phyloP scores from a whole-genome alignment of 2,113 vertebrate genomes.

The Hassar affinis region DNA sequence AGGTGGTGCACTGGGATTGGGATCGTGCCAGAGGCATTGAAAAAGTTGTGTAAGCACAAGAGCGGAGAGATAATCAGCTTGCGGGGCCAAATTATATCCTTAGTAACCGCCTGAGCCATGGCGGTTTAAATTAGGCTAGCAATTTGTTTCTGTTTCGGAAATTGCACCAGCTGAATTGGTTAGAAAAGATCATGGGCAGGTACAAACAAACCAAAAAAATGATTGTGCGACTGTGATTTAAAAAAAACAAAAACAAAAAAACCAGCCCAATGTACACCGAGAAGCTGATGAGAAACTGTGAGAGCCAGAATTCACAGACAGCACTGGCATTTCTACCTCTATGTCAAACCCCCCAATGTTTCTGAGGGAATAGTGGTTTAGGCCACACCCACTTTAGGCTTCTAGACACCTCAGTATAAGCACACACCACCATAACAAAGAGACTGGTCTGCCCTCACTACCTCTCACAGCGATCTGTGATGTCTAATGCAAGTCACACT shows the following conservation, averaged over 20 bases:
- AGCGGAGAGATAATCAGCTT: background rate
- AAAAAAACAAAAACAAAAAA: background rate
- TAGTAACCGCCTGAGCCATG: background rate
- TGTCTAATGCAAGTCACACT: slow-evolving; percentile 12
- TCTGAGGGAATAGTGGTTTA: background rate
- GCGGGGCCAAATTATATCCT: background rate
- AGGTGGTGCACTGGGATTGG: background rate
- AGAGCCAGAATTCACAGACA: too few species aligned
- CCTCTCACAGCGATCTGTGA: background rate
- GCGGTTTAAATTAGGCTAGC: background rate
- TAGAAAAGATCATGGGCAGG: background rate
- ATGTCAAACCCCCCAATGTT: too few species aligned
- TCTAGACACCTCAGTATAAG: background rate
- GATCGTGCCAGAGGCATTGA: background rate
- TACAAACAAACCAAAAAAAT: background rate
- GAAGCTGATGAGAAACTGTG: background rate
- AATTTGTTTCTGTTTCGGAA: background rate
- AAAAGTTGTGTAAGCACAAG: background rate
- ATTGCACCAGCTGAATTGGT: background rate
- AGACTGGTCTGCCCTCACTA: background rate
- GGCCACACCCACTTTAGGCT: slow-evolving; percentile 2
- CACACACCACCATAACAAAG: slow-evolving; percentile 17
- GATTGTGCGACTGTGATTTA: background rate
- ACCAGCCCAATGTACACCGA: background rate
- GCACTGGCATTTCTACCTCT: background rate